A percentile compares a stretch with the other conserved stretches of the same genome.
phyloP scores from a whole-genome alignment of 1,140 invertebrate species.

The Homarus americanus region DNA sequence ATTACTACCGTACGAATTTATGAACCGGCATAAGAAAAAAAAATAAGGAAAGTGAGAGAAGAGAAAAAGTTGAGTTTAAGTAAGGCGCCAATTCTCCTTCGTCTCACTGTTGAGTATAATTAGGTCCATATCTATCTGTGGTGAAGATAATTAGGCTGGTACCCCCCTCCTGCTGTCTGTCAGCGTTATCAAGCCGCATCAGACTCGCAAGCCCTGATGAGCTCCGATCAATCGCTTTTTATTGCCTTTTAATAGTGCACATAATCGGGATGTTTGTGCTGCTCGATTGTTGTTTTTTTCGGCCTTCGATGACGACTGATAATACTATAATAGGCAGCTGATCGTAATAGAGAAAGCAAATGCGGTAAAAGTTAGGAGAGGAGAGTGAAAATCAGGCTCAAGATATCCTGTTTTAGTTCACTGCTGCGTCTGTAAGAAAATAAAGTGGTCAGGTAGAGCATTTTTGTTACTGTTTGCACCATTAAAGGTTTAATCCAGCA shows the following conservation, averaged over 20 bases:
- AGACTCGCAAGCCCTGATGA: neutral
- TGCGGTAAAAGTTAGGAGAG: neutral
- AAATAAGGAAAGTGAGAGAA: neutral
- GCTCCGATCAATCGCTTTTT: slow-evolving; percentile 43
- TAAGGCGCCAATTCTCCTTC: neutral
- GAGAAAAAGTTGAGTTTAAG: neutral
- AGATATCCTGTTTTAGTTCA: neutral
- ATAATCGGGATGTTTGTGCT: slow-evolving; percentile 44
- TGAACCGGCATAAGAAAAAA: neutral
- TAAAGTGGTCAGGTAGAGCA: neutral
- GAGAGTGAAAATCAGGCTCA: neutral
- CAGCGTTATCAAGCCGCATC: slow-evolving; percentile 2
- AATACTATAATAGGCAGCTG: slow-evolving; percentile 11
- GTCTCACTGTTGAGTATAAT: slow-evolving; percentile 18
- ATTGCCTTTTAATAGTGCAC: slow-evolving; percentile 44
- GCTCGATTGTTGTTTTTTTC: slow-evolving; percentile 24
- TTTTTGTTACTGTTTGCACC: too few species aligned
- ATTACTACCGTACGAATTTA: neutral
- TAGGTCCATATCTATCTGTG: slow-evolving; percentile 36
- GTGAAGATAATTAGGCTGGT: slow-evolving; percentile 33
- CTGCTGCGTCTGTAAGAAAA: neutral
- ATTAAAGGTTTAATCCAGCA: too few species aligned
- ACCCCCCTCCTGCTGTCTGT: slow-evolving; percentile 3
- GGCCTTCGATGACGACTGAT: slow-evolving; percentile 3
- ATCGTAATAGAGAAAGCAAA: neutral